These are phyloP conservation scores for Eunapius fragilis DNA, from an alignment of 37 sponge, comb jelly and placozoan species.

Conservation along the genomic window DNA sequence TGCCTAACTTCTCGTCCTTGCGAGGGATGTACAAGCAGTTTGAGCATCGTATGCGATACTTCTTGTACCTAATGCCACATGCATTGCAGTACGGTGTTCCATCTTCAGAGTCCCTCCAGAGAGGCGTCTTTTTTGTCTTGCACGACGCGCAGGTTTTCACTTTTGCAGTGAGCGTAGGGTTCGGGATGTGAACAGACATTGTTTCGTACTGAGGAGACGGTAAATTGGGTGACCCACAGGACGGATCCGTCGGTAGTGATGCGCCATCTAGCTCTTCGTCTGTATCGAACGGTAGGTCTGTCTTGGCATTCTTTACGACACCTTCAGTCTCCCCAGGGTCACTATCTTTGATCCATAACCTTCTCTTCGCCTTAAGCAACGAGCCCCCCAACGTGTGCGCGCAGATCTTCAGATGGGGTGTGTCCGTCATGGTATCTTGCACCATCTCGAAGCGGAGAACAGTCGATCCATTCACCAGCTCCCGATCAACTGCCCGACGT, in stretches of 20 bases:
- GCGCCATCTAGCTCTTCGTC: conserved; percentile 41
- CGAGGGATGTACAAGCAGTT: conserved; percentile 72
- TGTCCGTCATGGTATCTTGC: not conserved
- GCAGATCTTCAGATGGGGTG: not conserved
- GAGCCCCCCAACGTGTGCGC: not conserved
- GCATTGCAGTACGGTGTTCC: conserved; percentile 88
- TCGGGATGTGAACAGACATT: no score
- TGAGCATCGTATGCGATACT: conserved; percentile 68
- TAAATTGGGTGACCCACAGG: conserved; percentile 16
- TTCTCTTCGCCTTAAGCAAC: conserved; percentile 5
- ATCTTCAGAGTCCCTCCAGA: conserved; percentile 86
- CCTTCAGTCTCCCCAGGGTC: conserved; percentile 19
- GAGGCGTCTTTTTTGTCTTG: conserved; percentile 79
- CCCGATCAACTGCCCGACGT: not conserved
- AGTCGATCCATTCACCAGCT: not conserved
- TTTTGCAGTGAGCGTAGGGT: conserved; percentile 10
- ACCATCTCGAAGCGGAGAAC: conserved; percentile 42
- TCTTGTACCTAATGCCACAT: conserved; percentile 82
- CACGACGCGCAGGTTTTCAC: conserved; percentile 80
- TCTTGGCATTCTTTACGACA: not conserved
- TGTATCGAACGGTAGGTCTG: not conserved
- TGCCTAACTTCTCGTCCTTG: conserved; percentile 65
- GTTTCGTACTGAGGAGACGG: no score
- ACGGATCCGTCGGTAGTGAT: not conserved
- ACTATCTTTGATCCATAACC: conserved; percentile 15